Conservation (phyloP, 2,113 vertebrate species). For the Eurystomus gularis region DNA sequence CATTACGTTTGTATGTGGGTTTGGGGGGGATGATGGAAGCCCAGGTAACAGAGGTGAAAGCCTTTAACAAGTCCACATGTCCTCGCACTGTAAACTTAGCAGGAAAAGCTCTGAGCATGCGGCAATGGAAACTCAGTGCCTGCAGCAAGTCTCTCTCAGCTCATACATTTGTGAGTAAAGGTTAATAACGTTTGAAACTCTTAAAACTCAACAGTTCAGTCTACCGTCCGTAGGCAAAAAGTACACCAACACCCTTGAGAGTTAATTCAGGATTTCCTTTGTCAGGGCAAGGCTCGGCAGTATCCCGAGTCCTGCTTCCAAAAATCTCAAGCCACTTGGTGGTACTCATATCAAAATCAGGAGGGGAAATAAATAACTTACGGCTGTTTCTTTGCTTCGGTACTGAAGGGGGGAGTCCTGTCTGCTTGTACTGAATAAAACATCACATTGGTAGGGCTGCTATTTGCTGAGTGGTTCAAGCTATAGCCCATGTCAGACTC, state of each 20-base stretch:
- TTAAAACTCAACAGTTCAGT: neutral
- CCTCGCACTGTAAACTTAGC: neutral
- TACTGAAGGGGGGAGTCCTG: neutral
- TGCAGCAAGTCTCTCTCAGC: neutral
- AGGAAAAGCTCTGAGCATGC: neutral
- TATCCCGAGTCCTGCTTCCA: neutral
- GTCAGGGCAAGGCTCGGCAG: neutral
- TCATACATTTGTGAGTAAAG: neutral
- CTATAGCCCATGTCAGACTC: neutral
- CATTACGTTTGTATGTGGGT: neutral
- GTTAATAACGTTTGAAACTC: neutral
- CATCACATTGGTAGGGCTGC: neutral
- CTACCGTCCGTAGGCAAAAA: neutral
- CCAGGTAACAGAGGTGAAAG: neutral
- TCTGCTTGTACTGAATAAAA: neutral
- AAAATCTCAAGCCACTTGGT: neutral
- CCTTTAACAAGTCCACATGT: neutral
- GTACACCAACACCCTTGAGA: neutral
- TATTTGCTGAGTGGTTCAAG: neutral
- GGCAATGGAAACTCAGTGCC: neutral
- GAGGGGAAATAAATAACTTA: neutral
- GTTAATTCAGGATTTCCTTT: neutral
- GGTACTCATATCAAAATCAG: neutral
- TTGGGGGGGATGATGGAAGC: neutral
- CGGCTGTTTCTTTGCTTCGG: neutral